These are phyloP conservation scores for Stenodema calcarata DNA, from an alignment of 2,888 invertebrate species.

Conservation along the genomic window DNA sequence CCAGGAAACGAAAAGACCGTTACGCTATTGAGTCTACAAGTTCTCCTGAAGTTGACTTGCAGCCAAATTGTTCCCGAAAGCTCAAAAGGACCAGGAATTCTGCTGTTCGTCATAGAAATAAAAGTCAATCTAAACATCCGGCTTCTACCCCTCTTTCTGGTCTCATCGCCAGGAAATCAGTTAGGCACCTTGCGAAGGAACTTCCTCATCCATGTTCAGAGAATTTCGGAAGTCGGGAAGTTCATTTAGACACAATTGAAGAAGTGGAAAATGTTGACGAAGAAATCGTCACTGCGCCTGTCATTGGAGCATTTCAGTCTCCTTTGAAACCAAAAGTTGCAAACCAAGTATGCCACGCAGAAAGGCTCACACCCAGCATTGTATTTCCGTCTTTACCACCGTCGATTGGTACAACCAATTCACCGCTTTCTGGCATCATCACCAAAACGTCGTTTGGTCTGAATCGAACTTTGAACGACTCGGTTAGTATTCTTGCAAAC, in stretches of 20 bases:
- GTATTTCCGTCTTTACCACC: not conserved
- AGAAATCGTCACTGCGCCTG: not conserved
- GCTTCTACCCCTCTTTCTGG: not conserved
- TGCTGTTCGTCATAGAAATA: not conserved
- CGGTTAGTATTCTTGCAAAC: not conserved
- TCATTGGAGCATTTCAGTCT: not conserved
- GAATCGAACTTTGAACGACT: not conserved
- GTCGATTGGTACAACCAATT: not conserved
- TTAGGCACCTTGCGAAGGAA: not conserved
- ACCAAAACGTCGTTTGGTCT: not conserved
- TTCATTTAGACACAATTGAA: not conserved
- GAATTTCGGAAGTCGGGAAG: not conserved
- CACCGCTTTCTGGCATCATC: not conserved
- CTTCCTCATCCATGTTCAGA: not conserved
- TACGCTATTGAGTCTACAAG: conserved; percentile 13
- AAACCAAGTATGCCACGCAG: too few relatives aligned
- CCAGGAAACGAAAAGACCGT: not conserved
- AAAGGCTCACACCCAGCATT: not conserved
- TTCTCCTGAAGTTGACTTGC: not conserved
- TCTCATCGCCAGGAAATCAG: not conserved
- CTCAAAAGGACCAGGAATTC: not conserved
- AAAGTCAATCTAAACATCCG: not conserved
- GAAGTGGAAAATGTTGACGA: not conserved
- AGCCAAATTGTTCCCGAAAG: not conserved
- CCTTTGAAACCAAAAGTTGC: not conserved